Conservation (phyloP, 2,797 vertebrate species). For the Echeneis naucrates region DNA sequence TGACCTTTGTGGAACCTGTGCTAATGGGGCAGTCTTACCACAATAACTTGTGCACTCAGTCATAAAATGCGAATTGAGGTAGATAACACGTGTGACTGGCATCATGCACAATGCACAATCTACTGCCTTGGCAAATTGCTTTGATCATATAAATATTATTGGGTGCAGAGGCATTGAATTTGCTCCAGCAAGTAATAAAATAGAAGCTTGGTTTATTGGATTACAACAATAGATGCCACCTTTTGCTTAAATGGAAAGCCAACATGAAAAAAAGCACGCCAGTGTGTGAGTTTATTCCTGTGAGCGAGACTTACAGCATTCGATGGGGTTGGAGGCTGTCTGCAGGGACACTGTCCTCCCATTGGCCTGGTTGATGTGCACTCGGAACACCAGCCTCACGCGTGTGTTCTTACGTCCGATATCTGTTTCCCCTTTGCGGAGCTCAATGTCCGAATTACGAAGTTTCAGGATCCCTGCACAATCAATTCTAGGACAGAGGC, state of each 20-base stretch:
- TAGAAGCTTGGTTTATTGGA: constrained; percentile 59
- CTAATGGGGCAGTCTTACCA: constrained; percentile 65
- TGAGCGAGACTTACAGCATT: constrained; percentile 92
- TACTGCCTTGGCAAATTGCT: constrained; percentile 66
- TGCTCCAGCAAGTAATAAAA: constrained; percentile 67
- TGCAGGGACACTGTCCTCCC: constrained; percentile 94
- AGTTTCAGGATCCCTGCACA: constrained; percentile 97
- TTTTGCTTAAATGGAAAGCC: constrained; percentile 36
- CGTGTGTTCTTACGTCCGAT: constrained; percentile 97
- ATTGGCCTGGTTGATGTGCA: constrained; percentile 93
- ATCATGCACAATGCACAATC: constrained; percentile 66
- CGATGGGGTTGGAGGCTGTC: constrained; percentile 93
- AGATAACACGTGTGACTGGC: constrained; percentile 72
- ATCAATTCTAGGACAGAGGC: constrained; percentile 87
- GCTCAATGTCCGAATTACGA: constrained; percentile 96
- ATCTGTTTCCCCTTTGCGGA: constrained; percentile 97
- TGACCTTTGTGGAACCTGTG: constrained; percentile 62
- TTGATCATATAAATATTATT: constrained; percentile 69
- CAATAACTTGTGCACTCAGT: constrained; percentile 67
- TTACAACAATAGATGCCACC: constrained; percentile 68
- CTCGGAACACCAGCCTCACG: constrained; percentile 94
- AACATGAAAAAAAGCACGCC: constrained; percentile 35
- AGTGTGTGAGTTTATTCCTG: constrained; percentile 22
- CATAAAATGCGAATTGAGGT: constrained; percentile 68
- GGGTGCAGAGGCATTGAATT: constrained; percentile 56